phyloP scores from a whole-genome alignment of 2,888 invertebrate species.

The Caenorhabditis zanzibari region DNA sequence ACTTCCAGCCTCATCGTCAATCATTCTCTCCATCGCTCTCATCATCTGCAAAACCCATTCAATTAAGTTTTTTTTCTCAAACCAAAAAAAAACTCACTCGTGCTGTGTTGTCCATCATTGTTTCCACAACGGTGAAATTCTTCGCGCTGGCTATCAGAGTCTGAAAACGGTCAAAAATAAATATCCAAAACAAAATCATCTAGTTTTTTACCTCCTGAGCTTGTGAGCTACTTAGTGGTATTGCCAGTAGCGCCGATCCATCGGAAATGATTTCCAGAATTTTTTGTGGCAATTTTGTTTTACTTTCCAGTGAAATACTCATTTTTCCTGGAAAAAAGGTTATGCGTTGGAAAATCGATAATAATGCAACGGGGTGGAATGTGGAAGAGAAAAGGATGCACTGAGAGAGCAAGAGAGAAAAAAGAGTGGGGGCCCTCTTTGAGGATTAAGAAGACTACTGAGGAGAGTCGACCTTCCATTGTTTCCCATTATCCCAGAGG shows the following conservation, averaged over 20 bases:
- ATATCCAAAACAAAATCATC: background rate
- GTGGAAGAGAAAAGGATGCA: background rate
- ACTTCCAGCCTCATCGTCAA: constrained; percentile 1
- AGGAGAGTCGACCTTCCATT: background rate
- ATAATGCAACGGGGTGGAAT: constrained; percentile 7
- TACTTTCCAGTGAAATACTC: constrained; percentile 64
- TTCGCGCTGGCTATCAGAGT: constrained; percentile 51
- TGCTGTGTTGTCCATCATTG: constrained; percentile 36
- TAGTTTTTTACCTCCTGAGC: constrained; percentile 38
- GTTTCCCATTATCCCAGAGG: background rate
- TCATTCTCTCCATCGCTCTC: constrained; percentile 15
- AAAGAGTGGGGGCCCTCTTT: background rate
- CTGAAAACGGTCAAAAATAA: no score
- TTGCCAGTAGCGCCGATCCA: constrained; percentile 45
- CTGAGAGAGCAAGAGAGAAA: background rate
- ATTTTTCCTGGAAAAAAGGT: constrained; percentile 12
- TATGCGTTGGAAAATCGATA: constrained; percentile 25
- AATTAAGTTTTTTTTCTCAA: background rate
- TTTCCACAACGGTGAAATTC: constrained; percentile 29
- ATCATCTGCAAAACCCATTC: constrained; percentile 41
- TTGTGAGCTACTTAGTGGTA: constrained; percentile 48
- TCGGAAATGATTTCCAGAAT: constrained; percentile 63
- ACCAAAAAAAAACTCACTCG: constrained; percentile 17
- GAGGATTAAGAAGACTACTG: no score
- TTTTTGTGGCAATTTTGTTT: constrained; percentile 62